Percentiles rank a stretch among this genome's conserved stretches.
Conservation (phyloP, 2,888 invertebrate genomes). For the Coelinius sp. region DNA sequence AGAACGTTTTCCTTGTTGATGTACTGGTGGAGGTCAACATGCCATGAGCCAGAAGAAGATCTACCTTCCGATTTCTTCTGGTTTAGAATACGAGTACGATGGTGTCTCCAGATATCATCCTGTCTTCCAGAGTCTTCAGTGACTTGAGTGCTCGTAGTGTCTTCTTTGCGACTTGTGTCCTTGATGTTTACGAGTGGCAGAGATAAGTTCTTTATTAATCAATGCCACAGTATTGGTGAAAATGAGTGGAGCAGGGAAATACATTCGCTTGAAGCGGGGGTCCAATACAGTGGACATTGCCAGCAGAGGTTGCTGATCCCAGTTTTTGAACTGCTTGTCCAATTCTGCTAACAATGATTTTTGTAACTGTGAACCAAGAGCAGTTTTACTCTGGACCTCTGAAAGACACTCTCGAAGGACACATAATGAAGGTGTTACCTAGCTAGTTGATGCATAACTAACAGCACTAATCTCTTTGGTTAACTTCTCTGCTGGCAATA, state of each 20-base stretch:
- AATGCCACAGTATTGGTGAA: neutral
- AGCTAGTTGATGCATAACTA: slow-evolving; percentile 42
- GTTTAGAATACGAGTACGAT: slow-evolving; percentile 7
- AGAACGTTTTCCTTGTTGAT: slow-evolving; percentile 7
- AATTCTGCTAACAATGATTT: neutral
- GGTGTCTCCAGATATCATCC: slow-evolving; percentile 31
- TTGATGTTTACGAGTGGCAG: neutral
- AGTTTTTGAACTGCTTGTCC: slow-evolving; percentile 45
- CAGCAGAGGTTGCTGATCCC: slow-evolving; percentile 46
- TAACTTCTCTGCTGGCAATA: slow-evolving; percentile 39
- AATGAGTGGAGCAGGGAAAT: slow-evolving; percentile 1
- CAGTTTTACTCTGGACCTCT: slow-evolving; percentile 9
- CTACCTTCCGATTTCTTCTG: slow-evolving; percentile 10
- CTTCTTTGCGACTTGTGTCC: slow-evolving; percentile 1
- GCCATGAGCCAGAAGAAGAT: neutral
- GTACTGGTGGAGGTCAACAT: slow-evolving; percentile 29
- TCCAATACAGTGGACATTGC: slow-evolving; percentile 54
- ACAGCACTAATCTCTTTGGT: slow-evolving; percentile 43
- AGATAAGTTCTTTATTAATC: neutral
- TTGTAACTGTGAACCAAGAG: neutral
- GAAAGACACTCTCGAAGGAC: slow-evolving; percentile 29
- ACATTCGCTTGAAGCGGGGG: slow-evolving; percentile 51
- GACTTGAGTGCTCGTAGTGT: neutral
- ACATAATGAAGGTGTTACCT: slow-evolving; percentile 40
- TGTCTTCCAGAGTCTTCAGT: no score